A percentile compares a stretch with the other conserved stretches of the same genome.
These are phyloP conservation scores for Echiichthys vipera DNA, from an alignment of 2,797 vertebrate species.

Conservation along the genomic window DNA sequence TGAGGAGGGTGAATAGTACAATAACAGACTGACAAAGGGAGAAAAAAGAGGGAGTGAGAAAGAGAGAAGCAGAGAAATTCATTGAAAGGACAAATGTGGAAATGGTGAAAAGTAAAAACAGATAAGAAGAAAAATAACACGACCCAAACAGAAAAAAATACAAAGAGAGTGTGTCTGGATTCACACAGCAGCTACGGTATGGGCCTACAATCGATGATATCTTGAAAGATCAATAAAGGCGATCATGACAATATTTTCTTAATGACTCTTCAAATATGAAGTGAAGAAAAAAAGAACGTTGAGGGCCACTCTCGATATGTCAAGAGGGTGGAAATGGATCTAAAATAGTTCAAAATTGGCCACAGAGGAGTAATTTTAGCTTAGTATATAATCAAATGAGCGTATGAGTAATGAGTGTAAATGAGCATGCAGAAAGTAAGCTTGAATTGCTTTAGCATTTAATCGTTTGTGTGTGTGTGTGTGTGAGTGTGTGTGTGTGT, in stretches of 20 bases:
- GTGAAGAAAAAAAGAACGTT: not conserved
- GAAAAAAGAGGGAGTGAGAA: constrained; percentile 4
- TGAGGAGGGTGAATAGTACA: constrained; percentile 31
- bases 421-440: not conserved
- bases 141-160: not conserved
- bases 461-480: not conserved
- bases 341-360: constrained; percentile 13
- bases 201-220: too few relatives aligned
- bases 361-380: constrained; percentile 7
- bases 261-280: constrained; percentile 34
- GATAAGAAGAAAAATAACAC: not conserved
- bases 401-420: not conserved
- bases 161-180: not conserved
- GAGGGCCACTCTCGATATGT: constrained; percentile 1
- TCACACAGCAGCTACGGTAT: not conserved
- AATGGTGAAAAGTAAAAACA: not conserved
- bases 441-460: not conserved
- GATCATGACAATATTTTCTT: constrained; percentile 13
- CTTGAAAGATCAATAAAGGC: constrained; percentile 13
- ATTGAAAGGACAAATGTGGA: not conserved
- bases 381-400: too few relatives aligned
- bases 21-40: constrained; percentile 39
- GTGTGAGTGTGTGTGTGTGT: too few relatives aligned
- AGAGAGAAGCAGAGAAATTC: not conserved
- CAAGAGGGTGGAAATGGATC: constrained; percentile 6